Percentiles rank a stretch among this genome's conserved stretches.
Evolutionary conservation across 2,797 vertebrate species (phyloP).

Genomic region (Takifugu ocellatus): DNA sequence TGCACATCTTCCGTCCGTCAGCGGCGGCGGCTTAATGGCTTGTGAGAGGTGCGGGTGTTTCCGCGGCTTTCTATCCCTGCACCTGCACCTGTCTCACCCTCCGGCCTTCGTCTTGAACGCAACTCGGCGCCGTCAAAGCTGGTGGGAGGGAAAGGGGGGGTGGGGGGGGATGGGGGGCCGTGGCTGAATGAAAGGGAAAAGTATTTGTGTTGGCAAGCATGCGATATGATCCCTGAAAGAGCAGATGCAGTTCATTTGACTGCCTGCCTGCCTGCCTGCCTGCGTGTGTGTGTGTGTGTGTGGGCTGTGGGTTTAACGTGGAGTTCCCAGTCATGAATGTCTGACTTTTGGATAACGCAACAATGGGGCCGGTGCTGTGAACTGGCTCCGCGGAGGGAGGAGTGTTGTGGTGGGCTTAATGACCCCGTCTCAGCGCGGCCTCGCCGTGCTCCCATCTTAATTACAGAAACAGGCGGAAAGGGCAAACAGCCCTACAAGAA

Average conservation of each 20-base stretch:
- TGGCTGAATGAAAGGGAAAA: slow-evolving; percentile 62
- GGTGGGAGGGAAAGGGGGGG: slow-evolving; percentile 17
- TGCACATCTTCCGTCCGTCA: neutral
- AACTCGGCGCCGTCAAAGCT: slow-evolving; percentile 24
- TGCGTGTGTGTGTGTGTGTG: slow-evolving; percentile 15
- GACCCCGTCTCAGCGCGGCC: slow-evolving; percentile 59
- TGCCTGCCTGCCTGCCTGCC: slow-evolving; percentile 5
- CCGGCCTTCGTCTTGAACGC: slow-evolving; percentile 34
- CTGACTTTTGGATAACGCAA: slow-evolving; percentile 65
- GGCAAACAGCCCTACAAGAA: slow-evolving; percentile 66
- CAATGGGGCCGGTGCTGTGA: slow-evolving; percentile 58
- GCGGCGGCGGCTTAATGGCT: slow-evolving; percentile 5
- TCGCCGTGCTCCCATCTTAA: slow-evolving; percentile 61
- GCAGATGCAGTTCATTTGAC: slow-evolving; percentile 59
- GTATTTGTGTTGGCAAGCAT: slow-evolving; percentile 62
- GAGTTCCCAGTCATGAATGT: slow-evolving; percentile 59
- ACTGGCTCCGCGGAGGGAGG: slow-evolving; percentile 55
- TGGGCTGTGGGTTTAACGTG: slow-evolving; percentile 34
- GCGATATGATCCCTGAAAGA: slow-evolving; percentile 54
- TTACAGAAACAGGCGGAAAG: slow-evolving; percentile 67
- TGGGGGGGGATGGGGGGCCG: slow-evolving; percentile 16
- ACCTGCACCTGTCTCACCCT: slow-evolving; percentile 51
- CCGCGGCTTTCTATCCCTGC: slow-evolving; percentile 10
- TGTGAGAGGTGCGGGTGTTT: slow-evolving; percentile 44
- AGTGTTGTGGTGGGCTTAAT: slow-evolving; percentile 67